phyloP scores from a whole-genome alignment of 2,888 invertebrate genomes.

The Acleris literana region DNA sequence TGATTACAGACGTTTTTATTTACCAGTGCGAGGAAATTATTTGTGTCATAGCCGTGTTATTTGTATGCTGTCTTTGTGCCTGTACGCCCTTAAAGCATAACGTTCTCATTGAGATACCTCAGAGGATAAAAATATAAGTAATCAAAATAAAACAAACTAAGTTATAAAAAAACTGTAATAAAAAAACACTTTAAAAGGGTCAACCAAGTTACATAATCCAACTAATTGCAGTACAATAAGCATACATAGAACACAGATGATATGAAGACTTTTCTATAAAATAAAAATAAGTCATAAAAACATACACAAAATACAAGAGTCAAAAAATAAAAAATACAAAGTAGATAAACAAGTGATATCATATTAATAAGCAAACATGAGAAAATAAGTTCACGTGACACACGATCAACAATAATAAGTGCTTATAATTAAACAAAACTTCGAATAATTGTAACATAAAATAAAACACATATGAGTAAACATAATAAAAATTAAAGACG shows the following conservation, averaged over 20 bases:
- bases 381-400: conserved; percentile 18
- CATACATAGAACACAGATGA: conserved; percentile 23
- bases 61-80: neutral
- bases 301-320: conserved; percentile 19
- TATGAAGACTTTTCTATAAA: neutral
- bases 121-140: conserved; percentile 8
- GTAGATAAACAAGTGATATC: conserved; percentile 13
- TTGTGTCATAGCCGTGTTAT: neutral
- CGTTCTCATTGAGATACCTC: neutral
- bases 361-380: conserved; percentile 24
- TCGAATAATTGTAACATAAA: conserved; percentile 36
- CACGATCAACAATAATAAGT: conserved; percentile 1
- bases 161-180: conserved; percentile 56
- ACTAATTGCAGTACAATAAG: conserved; percentile 19
- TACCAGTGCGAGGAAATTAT: conserved; percentile 14
- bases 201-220: conserved; percentile 17
- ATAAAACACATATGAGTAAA: conserved; percentile 39
- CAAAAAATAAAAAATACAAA: neutral
- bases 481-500: conserved; percentile 40
- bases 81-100: neutral
- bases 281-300: conserved; percentile 14
- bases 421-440: conserved; percentile 32
- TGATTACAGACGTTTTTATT: conserved; percentile 28
- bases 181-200: conserved; percentile 27
- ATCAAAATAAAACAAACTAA: conserved; percentile 58